These are phyloP conservation scores for Ochotona princeps DNA, from an alignment of 2,113 vertebrate species.

Conservation along the genomic window DNA sequence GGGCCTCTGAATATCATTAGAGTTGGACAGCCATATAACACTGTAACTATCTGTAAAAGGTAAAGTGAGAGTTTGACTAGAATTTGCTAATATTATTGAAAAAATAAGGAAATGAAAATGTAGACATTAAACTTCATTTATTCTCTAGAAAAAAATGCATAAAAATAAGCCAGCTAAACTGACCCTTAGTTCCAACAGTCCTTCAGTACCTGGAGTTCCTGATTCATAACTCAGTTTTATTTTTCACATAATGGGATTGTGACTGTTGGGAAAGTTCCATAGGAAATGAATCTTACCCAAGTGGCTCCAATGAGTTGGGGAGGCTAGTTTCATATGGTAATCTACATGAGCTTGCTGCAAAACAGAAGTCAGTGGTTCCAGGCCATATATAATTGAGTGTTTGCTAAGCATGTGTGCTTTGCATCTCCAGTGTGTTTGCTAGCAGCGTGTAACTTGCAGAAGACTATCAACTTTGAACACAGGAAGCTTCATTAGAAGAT, in stretches of 20 bases:
- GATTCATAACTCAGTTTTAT: background rate
- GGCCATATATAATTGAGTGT: background rate
- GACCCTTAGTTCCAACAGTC: background rate
- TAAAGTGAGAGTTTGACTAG: background rate
- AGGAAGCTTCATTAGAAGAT: background rate
- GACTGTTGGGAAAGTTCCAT: background rate
- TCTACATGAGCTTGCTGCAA: background rate
- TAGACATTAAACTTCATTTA: background rate
- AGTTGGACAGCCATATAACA: background rate
- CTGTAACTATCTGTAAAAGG: background rate
- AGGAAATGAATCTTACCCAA: background rate
- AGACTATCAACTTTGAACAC: background rate
- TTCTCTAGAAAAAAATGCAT: background rate
- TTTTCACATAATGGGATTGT: background rate
- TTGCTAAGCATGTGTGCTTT: background rate
- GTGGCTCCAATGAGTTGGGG: background rate
- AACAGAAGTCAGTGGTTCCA: background rate
- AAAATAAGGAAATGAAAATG: background rate
- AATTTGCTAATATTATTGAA: background rate
- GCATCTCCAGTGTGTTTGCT: background rate
- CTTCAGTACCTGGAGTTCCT: background rate
- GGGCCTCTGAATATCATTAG: background rate
- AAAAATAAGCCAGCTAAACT: background rate
- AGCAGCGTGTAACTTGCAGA: background rate
- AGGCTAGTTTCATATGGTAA: background rate